A percentile compares a stretch with the other conserved stretches of the same genome.
These are phyloP conservation scores for Plutomurus gul DNA, from an alignment of 1,140 invertebrate genomes.

Conservation along the genomic window DNA sequence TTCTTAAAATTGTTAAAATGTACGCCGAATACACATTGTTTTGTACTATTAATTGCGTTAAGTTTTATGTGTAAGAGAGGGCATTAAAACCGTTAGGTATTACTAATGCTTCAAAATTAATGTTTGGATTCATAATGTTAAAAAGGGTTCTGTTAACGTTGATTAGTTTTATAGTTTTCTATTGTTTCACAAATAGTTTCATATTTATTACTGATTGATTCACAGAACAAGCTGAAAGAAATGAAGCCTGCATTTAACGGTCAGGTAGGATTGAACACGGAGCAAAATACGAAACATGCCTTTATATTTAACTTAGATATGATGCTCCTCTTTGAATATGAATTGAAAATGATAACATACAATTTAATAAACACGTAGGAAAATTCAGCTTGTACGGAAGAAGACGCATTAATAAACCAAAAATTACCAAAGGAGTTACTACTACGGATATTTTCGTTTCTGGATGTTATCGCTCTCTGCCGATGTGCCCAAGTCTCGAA, in stretches of 20 bases:
- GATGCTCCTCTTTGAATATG: background rate
- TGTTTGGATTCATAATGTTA: no score
- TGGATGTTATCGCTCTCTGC: conserved; percentile 96
- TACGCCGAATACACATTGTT: no score
- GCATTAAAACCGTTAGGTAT: no score
- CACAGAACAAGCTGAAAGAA: background rate
- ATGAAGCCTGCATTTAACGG: conserved; percentile 1
- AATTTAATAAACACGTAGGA: background rate
- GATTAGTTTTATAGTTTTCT: no score
- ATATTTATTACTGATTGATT: no score
- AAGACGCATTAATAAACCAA: conserved; percentile 88
- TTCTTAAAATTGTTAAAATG: no score
- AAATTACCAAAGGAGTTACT: conserved; percentile 95
- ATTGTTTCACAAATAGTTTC: no score
- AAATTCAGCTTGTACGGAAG: conserved; percentile 67
- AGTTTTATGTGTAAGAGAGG: no score
- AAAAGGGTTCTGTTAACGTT: no score
- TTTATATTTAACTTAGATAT: background rate
- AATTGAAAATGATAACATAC: background rate
- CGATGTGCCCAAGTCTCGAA: conserved; percentile 96
- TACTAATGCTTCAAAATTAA: no score
- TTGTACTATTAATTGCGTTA: no score
- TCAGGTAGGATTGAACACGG: background rate
- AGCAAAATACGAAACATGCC: no score
- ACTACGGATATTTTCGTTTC: conserved; percentile 93